Conservation (phyloP, 2,888 invertebrate genomes). For the Leptogaster cylindrica region DNA sequence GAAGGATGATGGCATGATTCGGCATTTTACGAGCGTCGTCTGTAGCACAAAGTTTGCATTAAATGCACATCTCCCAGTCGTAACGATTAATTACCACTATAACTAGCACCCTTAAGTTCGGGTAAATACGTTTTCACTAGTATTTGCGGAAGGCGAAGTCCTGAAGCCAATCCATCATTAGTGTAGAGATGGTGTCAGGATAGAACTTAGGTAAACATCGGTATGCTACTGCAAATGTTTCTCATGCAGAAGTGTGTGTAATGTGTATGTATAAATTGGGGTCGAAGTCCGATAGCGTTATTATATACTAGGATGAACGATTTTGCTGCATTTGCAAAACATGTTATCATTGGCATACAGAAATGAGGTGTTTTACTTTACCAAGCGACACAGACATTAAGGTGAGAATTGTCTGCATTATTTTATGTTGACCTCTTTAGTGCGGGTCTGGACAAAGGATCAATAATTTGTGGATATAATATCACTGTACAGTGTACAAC, state of each 20-base stretch:
- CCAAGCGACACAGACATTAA: too few relatives aligned
- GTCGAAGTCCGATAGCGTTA: background rate
- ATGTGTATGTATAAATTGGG: conserved; percentile 1
- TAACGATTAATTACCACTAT: background rate
- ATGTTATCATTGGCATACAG: too few relatives aligned
- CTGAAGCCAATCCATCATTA: conserved; percentile 8
- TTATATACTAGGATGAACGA: background rate
- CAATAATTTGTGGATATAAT: too few relatives aligned
- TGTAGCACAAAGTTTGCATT: too few relatives aligned
- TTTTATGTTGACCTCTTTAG: too few relatives aligned
- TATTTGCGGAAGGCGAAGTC: conserved; percentile 1
- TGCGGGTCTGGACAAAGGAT: too few relatives aligned
- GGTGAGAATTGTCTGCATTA: too few relatives aligned
- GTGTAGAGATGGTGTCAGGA: background rate
- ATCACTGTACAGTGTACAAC: too few relatives aligned
- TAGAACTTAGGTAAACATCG: background rate
- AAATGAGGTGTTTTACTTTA: too few relatives aligned
- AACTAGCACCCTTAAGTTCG: background rate
- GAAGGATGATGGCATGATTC: too few relatives aligned
- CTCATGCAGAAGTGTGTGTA: conserved; percentile 11
- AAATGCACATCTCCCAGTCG: too few relatives aligned
- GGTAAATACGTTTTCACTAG: background rate
- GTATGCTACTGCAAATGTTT: background rate
- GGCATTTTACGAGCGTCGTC: too few relatives aligned
- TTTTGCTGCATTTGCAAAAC: background rate